These are phyloP conservation scores for Echinarachnius parma DNA, from an alignment of 53 echinoderm and acorn worm genomes.

Conservation along the genomic window DNA sequence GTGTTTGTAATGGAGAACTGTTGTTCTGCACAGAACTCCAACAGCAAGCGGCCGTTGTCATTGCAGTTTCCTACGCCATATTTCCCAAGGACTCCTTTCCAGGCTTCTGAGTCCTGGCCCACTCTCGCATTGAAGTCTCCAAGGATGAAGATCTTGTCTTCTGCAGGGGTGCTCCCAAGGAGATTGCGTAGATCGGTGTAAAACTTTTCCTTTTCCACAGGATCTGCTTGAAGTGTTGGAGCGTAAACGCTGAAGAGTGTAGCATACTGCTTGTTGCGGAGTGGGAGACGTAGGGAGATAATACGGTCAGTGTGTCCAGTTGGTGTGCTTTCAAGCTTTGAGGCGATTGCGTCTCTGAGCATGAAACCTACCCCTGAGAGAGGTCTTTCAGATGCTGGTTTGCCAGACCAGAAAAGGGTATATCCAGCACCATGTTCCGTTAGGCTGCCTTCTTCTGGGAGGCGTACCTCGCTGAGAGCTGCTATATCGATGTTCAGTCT, in stretches of 20 bases:
- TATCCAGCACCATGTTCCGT: slow-evolving; percentile 56
- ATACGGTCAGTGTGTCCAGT: slow-evolving; percentile 57
- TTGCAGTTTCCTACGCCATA: slow-evolving; percentile 38
- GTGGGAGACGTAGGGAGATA: no score
- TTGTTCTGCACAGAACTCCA: slow-evolving; percentile 29
- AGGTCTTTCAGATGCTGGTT: slow-evolving; percentile 18
- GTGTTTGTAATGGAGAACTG: slow-evolving; percentile 30
- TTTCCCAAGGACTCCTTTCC: slow-evolving; percentile 38
- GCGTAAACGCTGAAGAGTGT: slow-evolving; percentile 56
- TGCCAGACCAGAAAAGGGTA: slow-evolving; percentile 67
- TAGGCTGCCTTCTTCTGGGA: slow-evolving; percentile 48
- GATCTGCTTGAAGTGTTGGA: slow-evolving; percentile 60
- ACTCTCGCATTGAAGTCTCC: slow-evolving; percentile 54
- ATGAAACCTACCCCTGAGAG: slow-evolving; percentile 58
- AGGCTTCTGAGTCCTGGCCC: slow-evolving; percentile 28
- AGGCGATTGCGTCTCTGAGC: slow-evolving; percentile 52
- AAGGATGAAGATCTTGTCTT: no score
- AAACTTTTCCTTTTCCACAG: slow-evolving; percentile 43
- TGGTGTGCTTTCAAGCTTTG: slow-evolving; percentile 43
- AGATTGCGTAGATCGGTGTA: slow-evolving; percentile 44
- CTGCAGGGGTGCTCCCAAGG: no score
- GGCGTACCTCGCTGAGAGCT: slow-evolving; percentile 49
- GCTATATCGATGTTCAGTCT: slow-evolving; percentile 56
- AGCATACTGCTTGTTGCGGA: no score
- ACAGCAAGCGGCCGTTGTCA: slow-evolving; percentile 34